Evolutionary conservation across 1,140 invertebrate species (phyloP), one percentile per base, ranked within the genome.

Genomic region (Pogonus chalceus): DNA sequence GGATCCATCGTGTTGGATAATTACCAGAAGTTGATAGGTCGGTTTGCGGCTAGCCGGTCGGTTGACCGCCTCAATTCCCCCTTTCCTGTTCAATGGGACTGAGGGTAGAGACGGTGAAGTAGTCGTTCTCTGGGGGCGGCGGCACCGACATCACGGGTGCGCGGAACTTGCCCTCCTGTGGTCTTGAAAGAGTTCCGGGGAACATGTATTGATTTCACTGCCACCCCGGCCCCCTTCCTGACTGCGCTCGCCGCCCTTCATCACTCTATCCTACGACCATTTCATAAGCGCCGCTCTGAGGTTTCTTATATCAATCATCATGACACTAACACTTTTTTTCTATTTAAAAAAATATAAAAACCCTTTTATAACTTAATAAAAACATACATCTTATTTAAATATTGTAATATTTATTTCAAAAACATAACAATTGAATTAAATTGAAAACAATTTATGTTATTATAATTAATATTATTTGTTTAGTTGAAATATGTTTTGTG

Each of bases 141-240:
- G 18, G 37, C 3, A n/a, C n/a, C n/a, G 37, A 12, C 9, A 4
- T 16, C 4, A 31, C 26, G 26, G 4, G 4, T 31, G 37, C 18
- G 37, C n/a, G n/a, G n/a, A n/a, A n/a, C n/a, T 43, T 12, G 18
- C 37, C 9, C 37, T 18, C 9, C 18, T 18, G 37, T 16, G 37
- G 37, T 43, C 18, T 7, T 16, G 37, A 43, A 43, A 43, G 37
- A 43, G 37, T 43, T 43, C 18, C 37, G 18, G 9, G 37, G 37
- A 43, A 43, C 37, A 43, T 43, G 37, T 43, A 43, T 43, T 43
- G 37, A 43, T 43, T 43, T 43, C 37, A 43, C 26, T 31, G 26
- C n/a, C n/a, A n/a, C n/a, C n/a, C n/a, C n/a, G n/a, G n/a, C n/a
- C n/a, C n/a, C n/a, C n/a, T n/a, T n/a, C n/a, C n/a, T n/a, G n/a